Evolutionary conservation across 2,888 invertebrate genomes (phyloP).

Genomic region (Lochmaea capreae): DNA sequence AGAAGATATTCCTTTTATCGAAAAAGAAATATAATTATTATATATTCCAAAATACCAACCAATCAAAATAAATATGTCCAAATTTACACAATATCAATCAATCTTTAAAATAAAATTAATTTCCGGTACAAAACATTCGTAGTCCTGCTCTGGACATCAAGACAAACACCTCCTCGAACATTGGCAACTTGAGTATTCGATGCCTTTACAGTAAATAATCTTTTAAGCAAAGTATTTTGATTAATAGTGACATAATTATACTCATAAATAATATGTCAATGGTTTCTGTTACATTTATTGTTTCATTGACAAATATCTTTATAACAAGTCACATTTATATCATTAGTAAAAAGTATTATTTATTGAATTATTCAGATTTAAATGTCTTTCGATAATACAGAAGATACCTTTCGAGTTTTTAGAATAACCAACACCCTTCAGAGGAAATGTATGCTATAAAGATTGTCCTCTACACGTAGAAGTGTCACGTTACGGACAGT

Average conservation of each 20-base stretch:
- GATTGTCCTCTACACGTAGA: too few species aligned
- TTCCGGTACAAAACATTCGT: not conserved
- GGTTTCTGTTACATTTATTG: constrained; percentile 19
- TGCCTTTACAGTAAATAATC: constrained; percentile 29
- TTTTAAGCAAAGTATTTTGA: constrained; percentile 23
- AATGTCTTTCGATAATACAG: too few species aligned
- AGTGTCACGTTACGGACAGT: too few species aligned
- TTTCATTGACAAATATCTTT: not conserved
- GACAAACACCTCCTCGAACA: constrained; percentile 24
- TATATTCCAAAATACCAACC: too few species aligned
- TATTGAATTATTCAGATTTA: not conserved
- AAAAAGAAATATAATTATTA: too few species aligned
- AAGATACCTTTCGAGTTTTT: too few species aligned
- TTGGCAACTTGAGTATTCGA: constrained; percentile 30
- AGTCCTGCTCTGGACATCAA: constrained; percentile 11
- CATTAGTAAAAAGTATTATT: not conserved
- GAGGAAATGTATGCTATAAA: too few species aligned
- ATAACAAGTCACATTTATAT: not conserved
- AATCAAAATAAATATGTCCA: not conserved
- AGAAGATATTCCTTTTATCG: too few species aligned
- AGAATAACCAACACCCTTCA: too few species aligned
- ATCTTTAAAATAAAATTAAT: not conserved
- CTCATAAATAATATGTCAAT: constrained; percentile 21
- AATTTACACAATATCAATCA: not conserved
- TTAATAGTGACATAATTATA: constrained; percentile 31